Percentiles rank a stretch among this genome's conserved stretches.
phyloP scores from a whole-genome alignment of 2,113 vertebrate species.

The Psephotus haematonotus region DNA sequence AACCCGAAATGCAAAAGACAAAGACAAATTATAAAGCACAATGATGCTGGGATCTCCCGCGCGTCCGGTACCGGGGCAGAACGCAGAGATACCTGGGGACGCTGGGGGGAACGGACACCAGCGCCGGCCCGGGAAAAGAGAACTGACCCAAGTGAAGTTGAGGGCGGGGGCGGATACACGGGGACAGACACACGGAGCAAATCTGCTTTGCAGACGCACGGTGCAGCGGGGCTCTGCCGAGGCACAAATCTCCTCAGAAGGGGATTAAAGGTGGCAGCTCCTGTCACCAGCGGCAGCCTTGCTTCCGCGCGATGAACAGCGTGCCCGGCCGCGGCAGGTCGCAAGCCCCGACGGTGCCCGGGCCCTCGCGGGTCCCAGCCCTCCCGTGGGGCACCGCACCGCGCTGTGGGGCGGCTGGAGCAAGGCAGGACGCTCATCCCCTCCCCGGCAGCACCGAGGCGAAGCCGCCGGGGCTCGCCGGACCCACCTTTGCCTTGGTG shows the following conservation, averaged over 20 bases:
- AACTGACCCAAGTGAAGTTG: slow-evolving; percentile 12
- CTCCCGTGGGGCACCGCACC: neutral
- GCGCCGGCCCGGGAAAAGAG: neutral
- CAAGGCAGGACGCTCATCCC: neutral
- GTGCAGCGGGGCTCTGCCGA: neutral
- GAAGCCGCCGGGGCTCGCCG: neutral
- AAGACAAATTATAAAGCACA: slow-evolving; percentile 19
- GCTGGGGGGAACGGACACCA: neutral
- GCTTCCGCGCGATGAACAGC: neutral
- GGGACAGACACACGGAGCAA: neutral
- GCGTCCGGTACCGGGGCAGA: neutral
- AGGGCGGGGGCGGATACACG: neutral
- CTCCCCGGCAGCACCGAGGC: neutral
- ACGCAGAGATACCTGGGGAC: neutral
- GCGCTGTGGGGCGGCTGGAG: neutral
- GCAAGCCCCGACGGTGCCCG: neutral
- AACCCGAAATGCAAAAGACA: slow-evolving; percentile 19
- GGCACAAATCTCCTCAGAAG: slow-evolving; percentile 6
- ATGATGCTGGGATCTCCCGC: neutral
- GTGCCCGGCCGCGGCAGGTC: neutral
- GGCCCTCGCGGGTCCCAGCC: neutral
- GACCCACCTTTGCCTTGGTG: slow-evolving; percentile 55
- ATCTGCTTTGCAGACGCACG: slow-evolving; percentile 16
- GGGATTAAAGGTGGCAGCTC: slow-evolving; percentile 45
- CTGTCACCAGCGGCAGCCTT: neutral